Percentiles rank a stretch among this genome's conserved stretches.
Conservation (phyloP, 2,113 vertebrate species). For the rat (Rattus norvegicus) region GRCr8 NC_086037.1:7799501-7800000, state of each 20-base stretch:
- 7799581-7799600: not conserved
- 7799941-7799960: constrained; percentile 60
- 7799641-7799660: not conserved
- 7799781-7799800: not conserved
- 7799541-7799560: not conserved
- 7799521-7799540: not conserved
- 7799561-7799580: not conserved
- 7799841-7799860: constrained; percentile 73
- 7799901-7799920: constrained; percentile 77
- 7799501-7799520: not conserved
- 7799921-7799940: constrained; percentile 75
- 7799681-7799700: not conserved
- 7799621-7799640: not conserved
- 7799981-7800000: not conserved
- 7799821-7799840: constrained; percentile 67
- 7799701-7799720: constrained; percentile 36
- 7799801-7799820: constrained; percentile 52
- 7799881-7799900: constrained; percentile 80
- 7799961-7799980: constrained; percentile 40
- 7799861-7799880: constrained; percentile 81
- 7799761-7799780: constrained; percentile 38
- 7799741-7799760: constrained; percentile 40
- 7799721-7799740: constrained; percentile 17
- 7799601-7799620: not conserved
- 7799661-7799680: not conserved